Evolutionary conservation across 2,797 vertebrate species (phyloP).

Genomic region (Xiphorhynchus erythropygius): DNA sequence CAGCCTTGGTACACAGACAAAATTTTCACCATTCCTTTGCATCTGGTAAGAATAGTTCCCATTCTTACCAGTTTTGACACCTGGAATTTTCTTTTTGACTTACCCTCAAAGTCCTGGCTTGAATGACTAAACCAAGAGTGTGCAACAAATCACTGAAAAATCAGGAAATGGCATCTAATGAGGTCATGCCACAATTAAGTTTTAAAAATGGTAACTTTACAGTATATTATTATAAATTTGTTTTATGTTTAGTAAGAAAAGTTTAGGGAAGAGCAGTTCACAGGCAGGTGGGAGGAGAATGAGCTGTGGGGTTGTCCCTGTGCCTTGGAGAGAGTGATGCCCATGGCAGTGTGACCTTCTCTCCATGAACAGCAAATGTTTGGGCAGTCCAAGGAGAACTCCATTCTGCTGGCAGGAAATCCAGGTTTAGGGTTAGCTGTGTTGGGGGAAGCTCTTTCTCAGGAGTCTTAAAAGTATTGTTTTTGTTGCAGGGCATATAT

Average conservation of each 20-base stretch:
- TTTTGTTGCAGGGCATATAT: background rate
- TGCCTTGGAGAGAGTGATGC: accelerated
- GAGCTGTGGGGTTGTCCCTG: background rate
- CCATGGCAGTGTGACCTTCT: background rate
- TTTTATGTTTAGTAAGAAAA: background rate
- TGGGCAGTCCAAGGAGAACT: background rate
- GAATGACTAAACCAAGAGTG: background rate
- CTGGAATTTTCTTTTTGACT: background rate
- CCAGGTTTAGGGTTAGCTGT: background rate
- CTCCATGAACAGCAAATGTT: background rate
- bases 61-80: background rate
- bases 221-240: background rate
- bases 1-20: background rate
- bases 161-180: accelerated
- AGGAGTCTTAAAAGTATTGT: background rate
- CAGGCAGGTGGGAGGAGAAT: background rate
- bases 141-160: background rate
- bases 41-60: background rate
- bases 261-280: background rate
- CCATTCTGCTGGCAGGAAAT: background rate
- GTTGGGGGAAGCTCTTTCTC: background rate
- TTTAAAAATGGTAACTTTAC: background rate
- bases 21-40: background rate
- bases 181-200: background rate
- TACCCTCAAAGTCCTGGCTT: background rate